phyloP scores from a whole-genome alignment of 2,113 vertebrate genomes.

The Formicarius rufipectus region DNA sequence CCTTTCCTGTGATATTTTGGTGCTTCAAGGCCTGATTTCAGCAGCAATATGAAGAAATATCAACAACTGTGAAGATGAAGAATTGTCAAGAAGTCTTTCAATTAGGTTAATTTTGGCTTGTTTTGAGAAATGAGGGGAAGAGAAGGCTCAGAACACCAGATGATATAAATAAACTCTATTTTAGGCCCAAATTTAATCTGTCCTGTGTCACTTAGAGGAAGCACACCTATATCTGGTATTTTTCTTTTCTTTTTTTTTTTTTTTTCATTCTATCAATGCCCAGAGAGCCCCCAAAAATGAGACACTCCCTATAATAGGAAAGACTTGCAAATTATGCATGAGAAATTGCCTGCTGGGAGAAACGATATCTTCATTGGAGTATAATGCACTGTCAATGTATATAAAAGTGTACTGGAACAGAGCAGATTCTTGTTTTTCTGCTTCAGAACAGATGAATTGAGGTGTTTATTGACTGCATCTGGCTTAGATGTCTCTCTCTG shows the following conservation, averaged over 20 bases:
- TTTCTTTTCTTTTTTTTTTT: not conserved
- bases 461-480: not conserved
- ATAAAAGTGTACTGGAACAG: not conserved
- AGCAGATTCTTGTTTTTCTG: not conserved
- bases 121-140: not conserved
- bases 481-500: not conserved
- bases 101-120: not conserved
- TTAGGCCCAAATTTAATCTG: not conserved
- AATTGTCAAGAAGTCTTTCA: not conserved
- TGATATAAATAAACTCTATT: constrained; percentile 9
- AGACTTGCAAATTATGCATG: not conserved
- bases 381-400: not conserved
- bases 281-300: not conserved
- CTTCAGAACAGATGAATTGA: not conserved
- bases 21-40: not conserved
- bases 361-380: not conserved
- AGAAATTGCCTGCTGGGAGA: not conserved
- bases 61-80: not conserved
- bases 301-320: not conserved
- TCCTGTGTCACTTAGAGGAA: not conserved
- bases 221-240: not conserved
- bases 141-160: not conserved
- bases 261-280: not conserved
- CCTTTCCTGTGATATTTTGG: not conserved
- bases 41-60: not conserved